Evolutionary conservation across 2,888 invertebrate genomes (phyloP).

Genomic region (Pseudanteris insignis): DNA sequence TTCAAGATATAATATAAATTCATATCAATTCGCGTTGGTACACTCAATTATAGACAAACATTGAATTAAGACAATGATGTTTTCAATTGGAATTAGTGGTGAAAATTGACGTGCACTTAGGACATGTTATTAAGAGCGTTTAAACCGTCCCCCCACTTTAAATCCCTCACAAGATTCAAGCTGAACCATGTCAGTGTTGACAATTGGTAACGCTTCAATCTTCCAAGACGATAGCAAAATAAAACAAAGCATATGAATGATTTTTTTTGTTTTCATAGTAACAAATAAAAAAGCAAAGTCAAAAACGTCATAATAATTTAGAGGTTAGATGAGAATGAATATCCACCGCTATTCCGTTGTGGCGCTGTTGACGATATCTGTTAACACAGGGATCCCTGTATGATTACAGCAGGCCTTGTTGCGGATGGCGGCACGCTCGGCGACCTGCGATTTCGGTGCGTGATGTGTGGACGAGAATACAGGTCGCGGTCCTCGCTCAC

Average conservation of each 20-base stretch:
- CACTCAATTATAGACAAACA: not conserved
- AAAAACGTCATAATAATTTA: no score
- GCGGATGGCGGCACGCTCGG: conserved; percentile 53
- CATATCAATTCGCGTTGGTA: conserved; percentile 5
- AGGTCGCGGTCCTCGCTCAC: conserved; percentile 63
- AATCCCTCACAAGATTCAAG: no score
- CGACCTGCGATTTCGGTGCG: conserved; percentile 62
- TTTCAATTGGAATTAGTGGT: conserved; percentile 11
- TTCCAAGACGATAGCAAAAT: no score
- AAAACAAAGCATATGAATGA: not conserved
- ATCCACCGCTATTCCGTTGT: conserved; percentile 2
- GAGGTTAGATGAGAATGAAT: not conserved
- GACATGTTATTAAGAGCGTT: no score
- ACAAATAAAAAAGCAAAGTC: no score
- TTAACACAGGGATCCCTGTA: conserved; percentile 59
- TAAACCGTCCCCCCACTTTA: no score
- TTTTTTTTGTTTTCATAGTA: no score
- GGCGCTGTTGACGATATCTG: conserved; percentile 46
- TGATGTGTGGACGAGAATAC: conserved; percentile 65
- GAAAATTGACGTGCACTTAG: conserved; percentile 38
- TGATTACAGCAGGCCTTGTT: conserved; percentile 63
- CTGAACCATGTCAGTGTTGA: no score
- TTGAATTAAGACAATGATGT: not conserved
- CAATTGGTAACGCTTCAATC: no score
- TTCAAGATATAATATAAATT: no score